These are phyloP conservation scores for Alexandromys fortis DNA, from an alignment of 2,113 vertebrate species.

Conservation along the genomic window DNA sequence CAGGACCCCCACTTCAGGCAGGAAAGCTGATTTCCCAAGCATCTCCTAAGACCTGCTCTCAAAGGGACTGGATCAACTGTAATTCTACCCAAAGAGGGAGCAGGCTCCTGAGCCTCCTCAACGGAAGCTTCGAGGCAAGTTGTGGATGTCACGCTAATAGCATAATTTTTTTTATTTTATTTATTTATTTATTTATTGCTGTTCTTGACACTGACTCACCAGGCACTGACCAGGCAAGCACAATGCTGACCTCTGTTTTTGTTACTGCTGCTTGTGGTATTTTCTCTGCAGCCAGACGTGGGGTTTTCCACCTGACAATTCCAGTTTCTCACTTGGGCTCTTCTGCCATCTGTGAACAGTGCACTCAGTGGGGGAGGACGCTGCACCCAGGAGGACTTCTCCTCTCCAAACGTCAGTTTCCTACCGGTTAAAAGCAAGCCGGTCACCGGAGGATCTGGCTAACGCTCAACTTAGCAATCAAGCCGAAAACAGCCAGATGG, in stretches of 20 bases:
- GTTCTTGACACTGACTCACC: constrained; percentile 58
- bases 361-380: not conserved
- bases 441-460: not conserved
- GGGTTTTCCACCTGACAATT: constrained; percentile 76
- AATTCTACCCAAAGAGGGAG: not conserved
- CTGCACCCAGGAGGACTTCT: not conserved
- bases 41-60: not conserved
- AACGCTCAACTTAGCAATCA: not conserved
- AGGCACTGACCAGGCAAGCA: constrained; percentile 2
- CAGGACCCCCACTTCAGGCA: not conserved
- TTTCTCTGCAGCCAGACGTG: constrained; percentile 48
- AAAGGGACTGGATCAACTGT: not conserved
- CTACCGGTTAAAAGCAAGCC: constrained; percentile 42
- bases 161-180: not conserved
- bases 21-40: not conserved
- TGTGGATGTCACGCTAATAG: constrained; percentile 40
- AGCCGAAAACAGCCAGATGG: not conserved
- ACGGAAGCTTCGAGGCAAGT: not conserved
- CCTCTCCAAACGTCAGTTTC: constrained; percentile 49
- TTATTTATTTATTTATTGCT: not conserved
- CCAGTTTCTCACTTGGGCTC: constrained; percentile 55
- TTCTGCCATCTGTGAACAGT: constrained; percentile 56
- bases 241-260: constrained; percentile 48
- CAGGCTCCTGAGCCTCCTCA: not conserved
- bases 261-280: constrained; percentile 37